A percentile compares a stretch with the other conserved stretches of the same genome.
Conservation (phyloP, 2,888 invertebrate genomes). For the Alloscopus bannaensis region DNA sequence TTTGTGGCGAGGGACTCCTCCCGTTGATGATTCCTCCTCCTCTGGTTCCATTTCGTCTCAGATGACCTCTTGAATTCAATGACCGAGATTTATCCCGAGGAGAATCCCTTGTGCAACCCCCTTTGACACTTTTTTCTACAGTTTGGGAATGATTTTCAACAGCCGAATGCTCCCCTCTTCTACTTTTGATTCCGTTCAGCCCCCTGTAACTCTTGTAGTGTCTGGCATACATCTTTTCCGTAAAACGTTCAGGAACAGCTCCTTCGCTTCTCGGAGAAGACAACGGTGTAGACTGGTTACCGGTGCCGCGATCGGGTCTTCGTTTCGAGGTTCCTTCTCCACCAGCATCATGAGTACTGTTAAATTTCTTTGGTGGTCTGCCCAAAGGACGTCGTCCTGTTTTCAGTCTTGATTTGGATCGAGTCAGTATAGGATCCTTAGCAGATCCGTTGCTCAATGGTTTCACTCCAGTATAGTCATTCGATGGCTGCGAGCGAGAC, state of each 20-base stretch:
- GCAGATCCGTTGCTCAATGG: constrained; percentile 69
- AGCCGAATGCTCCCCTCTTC: constrained; percentile 31
- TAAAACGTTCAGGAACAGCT: not conserved
- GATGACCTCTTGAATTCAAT: not conserved
- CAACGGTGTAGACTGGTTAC: not conserved
- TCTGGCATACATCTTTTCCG: constrained; percentile 54
- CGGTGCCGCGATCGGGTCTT: constrained; percentile 23
- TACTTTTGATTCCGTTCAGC: constrained; percentile 51
- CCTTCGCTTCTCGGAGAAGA: constrained; percentile 36
- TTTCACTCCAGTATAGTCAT: constrained; percentile 62
- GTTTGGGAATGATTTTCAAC: constrained; percentile 33
- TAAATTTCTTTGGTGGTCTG: constrained; percentile 39
- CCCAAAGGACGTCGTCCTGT: constrained; percentile 36
- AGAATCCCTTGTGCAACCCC: constrained; percentile 2
- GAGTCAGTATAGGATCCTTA: constrained; percentile 69
- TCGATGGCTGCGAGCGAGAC: constrained; percentile 46
- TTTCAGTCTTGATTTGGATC: constrained; percentile 67
- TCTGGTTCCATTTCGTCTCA: constrained; percentile 25
- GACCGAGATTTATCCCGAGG: not conserved
- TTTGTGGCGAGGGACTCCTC: not conserved
- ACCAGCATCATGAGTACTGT: constrained; percentile 21
- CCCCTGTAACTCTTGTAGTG: constrained; percentile 61
- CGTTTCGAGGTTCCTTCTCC: constrained; percentile 1
- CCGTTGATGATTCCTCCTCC: constrained; percentile 33
- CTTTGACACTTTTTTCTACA: not conserved